A percentile compares a stretch with the other conserved stretches of the same genome.
Conservation (phyloP, 2,113 vertebrate genomes). For the Platanista minor region DNA sequence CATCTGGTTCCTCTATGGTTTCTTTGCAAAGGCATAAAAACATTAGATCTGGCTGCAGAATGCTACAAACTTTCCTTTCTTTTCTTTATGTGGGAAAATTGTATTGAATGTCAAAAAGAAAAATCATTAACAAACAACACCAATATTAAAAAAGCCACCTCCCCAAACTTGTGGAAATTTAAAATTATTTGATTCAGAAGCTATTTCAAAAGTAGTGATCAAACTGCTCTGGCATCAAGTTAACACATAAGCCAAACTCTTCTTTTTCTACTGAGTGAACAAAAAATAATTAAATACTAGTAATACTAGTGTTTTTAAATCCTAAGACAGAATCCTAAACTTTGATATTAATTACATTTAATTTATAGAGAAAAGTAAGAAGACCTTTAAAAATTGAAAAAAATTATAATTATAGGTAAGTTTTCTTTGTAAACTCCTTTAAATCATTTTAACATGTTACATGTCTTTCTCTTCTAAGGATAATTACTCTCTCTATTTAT, state of each 20-base stretch:
- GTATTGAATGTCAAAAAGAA: neutral
- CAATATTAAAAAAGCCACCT: neutral
- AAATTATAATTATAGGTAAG: neutral
- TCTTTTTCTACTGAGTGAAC: neutral
- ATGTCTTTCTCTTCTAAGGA: neutral
- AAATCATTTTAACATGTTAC: neutral
- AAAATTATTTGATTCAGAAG: neutral
- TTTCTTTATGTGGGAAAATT: neutral
- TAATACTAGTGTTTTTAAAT: neutral
- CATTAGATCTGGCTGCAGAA: conserved; percentile 37
- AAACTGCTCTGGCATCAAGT: neutral
- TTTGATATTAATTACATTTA: neutral
- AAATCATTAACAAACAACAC: neutral
- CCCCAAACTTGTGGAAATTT: neutral
- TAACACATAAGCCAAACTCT: neutral
- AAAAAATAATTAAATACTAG: neutral
- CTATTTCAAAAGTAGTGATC: neutral
- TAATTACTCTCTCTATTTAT: neutral
- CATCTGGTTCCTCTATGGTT: conserved; percentile 49
- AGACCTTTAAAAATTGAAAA: neutral
- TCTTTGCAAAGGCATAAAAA: conserved; percentile 55
- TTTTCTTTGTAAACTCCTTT: neutral
- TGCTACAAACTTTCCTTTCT: conserved; percentile 13
- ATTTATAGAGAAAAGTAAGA: neutral
- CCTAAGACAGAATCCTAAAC: neutral